Evolutionary conservation across 2,797 vertebrate species (phyloP), one percentile per base, ranked within the genome.

Genomic region (Loris lydekkerianus): DNA sequence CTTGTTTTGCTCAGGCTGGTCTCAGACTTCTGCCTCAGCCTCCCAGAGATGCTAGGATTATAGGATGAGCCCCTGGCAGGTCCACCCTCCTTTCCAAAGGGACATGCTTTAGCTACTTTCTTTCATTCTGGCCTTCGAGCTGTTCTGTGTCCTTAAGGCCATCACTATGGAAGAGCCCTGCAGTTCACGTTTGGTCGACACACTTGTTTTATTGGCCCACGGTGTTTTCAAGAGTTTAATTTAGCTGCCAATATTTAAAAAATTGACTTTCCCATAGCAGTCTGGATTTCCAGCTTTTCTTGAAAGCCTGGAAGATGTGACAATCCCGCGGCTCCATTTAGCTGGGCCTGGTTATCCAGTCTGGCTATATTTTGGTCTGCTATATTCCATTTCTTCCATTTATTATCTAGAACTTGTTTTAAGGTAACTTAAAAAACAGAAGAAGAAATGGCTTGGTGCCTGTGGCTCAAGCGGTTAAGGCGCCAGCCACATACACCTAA

Each of bases 241-340:
- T 83, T 94, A 65, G 43, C 90, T 93, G 60, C 13, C 40, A 49
- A 3, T 56, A 61, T 91, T 63, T 78, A 29, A 90, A 91, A 86
- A 61, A 27, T 40, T 21, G 61, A 23, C 67, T 86, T 85, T 95
- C 53, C 61, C 2, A 0, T 56, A 29, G 31, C 69, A 73, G 34
- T 27, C 65, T 96, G 49, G 43, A 25, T 96, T 93, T 91, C 34
- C 11, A 84, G 27, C 40, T 82, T 84, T 25, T 73, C 18, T 82
- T 53, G 78, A 61, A 87, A 86, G 20, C 40, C 31, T 86, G 27
- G 46, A 67, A 67, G 76, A 77, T 21, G 18, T 67, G 61, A 31
- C 34, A 43, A 56, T 37, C 61, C 49, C 27, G 46, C 34, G 9
- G 34, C 25, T 82, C 15, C 4, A 4, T 40, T 14, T 18, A 6